These are phyloP conservation scores for Barypeithes pellucidus DNA, from an alignment of 2,888 invertebrate genomes.

Conservation along the genomic window DNA sequence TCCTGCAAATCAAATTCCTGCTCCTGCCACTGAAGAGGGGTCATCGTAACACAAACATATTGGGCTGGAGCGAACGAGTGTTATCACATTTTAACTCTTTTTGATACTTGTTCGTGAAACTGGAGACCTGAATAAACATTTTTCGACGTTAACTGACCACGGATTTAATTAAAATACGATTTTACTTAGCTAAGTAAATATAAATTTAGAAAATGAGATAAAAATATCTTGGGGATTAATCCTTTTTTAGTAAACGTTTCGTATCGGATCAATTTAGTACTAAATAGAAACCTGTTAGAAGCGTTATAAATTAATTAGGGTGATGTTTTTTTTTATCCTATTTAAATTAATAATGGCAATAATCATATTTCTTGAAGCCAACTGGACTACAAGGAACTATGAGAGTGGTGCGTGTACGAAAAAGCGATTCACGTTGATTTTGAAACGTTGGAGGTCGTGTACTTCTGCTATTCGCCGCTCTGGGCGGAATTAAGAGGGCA, in stretches of 20 bases:
- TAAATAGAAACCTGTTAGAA: no score
- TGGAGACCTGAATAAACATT: constrained; percentile 40
- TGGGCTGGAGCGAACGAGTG: constrained; percentile 37
- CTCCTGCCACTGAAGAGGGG: constrained; percentile 36
- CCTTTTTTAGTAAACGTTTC: neutral
- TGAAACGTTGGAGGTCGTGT: no score
- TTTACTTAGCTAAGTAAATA: constrained; percentile 1
- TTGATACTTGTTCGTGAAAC: constrained; percentile 36
- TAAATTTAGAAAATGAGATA: neutral
- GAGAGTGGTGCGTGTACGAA: no score
- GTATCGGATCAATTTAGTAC: no score
- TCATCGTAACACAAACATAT: constrained; percentile 43
- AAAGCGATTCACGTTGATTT: no score
- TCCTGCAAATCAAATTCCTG: constrained; percentile 46
- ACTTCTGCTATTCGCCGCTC: no score
- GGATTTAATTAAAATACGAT: constrained; percentile 20
- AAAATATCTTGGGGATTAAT: neutral
- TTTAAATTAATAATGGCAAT: no score
- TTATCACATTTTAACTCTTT: constrained; percentile 40
- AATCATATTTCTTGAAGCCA: no score
- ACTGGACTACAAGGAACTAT: no score
- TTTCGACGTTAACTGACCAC: constrained; percentile 33
- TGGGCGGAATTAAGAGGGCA: no score
- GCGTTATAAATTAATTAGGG: no score
- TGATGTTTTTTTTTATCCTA: no score